phyloP scores from a whole-genome alignment of 2,797 vertebrate species.

The Amblyraja radiata region DNA sequence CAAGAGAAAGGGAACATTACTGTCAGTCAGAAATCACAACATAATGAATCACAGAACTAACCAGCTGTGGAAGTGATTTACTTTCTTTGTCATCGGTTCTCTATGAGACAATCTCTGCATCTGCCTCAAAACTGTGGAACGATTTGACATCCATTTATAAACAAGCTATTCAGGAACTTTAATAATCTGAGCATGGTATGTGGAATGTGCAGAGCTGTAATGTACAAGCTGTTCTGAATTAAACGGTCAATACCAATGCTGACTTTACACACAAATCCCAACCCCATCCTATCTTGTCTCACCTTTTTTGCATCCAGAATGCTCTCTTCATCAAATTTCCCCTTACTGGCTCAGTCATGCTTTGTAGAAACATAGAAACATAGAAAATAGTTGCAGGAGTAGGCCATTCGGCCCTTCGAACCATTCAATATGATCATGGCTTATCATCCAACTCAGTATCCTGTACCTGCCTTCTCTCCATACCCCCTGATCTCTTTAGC shows the following conservation, averaged over 20 bases:
- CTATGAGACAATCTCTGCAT: background rate
- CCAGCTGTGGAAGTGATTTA: constrained; percentile 6
- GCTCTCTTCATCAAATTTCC: background rate
- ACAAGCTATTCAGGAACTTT: background rate
- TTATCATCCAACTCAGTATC: too few species aligned
- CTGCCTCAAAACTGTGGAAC: background rate
- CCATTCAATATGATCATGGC: too few species aligned
- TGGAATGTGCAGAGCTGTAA: background rate
- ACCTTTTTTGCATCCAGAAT: background rate
- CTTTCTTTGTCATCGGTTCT: background rate
- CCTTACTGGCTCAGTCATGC: background rate
- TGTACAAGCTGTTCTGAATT: background rate
- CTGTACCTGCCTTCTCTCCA: too few species aligned
- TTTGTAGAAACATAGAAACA: background rate
- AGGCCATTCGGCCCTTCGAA: too few species aligned
- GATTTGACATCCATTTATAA: background rate
- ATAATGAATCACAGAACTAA: background rate
- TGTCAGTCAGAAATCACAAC: background rate
- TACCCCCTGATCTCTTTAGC: too few species aligned
- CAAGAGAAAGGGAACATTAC: background rate
- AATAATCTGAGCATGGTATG: background rate
- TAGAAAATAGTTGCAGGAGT: too few species aligned
- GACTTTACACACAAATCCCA: background rate
- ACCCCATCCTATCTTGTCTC: too few species aligned
- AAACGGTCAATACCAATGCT: too few species aligned